Evolutionary conservation across 2,113 vertebrate genomes (phyloP), one percentile per base, ranked within the genome.

Genomic region (Muntiacus reevesi): DNA sequence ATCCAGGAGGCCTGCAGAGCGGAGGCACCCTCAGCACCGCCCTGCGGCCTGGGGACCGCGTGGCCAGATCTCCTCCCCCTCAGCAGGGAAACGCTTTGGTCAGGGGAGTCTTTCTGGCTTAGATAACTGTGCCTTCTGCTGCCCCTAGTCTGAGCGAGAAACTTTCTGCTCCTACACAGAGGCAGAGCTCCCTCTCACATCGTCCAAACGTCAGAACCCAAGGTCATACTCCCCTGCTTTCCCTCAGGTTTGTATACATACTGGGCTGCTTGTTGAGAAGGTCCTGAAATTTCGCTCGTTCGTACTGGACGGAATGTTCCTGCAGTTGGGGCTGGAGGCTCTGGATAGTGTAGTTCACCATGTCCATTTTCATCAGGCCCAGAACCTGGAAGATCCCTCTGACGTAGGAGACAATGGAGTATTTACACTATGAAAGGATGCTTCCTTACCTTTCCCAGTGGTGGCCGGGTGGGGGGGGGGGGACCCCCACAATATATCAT

Each of bases 291-390:
- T 99, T 98, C 16, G 98, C 95, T 52, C 95, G 92, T 93, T 99
- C 98, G 0, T 98, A 98, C 60, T 98, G 99, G 87, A 98, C 79
- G 0, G 98, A 97, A 57, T 98, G 98, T 45, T 99, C 98, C 97
- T 98, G 98, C 28, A 99, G 98, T 57, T 98, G 98, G 59, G 99
- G 98, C 47, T 98, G 98, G 87, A 99, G 97, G 93, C 96, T 99
- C 97, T 98, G 98, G 91, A 99, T 98, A 30, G 99, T 99, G 89
- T 99, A 99, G 98, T 99, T 99, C 7, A 98, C 98, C 99, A 99
- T 99, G 98, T 99, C 99, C 54, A 97, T 99, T 91, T 99, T 99
- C 99, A 99, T 99, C 93, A 98, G 97, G 47, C 98, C 98, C 97
- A 99, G 94, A 82, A 99, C 98, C 0, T 64, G 47, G 23, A 99